Conservation (phyloP, 2,113 vertebrate genomes). For the Sturnus vulgaris region DNA sequence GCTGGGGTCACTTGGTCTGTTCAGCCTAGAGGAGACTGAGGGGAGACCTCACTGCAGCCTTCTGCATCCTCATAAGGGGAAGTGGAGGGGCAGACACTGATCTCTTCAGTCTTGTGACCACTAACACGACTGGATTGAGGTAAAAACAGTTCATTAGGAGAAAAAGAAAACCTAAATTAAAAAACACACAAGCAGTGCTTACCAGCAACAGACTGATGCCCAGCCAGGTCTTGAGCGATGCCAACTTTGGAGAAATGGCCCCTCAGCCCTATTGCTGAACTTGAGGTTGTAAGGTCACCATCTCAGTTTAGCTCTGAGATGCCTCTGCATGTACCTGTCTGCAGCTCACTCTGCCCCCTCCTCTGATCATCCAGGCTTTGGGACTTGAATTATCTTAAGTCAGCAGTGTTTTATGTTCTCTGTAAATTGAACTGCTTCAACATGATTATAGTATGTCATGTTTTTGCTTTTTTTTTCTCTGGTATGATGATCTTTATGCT, state of each 20-base stretch:
- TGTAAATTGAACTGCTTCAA: conserved; percentile 45
- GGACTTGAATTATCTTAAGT: conserved; percentile 20
- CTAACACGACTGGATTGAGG: neutral
- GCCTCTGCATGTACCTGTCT: neutral
- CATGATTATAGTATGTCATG: neutral
- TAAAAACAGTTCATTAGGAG: neutral
- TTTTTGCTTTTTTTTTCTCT: neutral
- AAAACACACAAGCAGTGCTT: neutral
- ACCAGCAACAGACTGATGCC: neutral
- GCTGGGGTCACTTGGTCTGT: neutral
- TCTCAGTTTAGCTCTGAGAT: neutral
- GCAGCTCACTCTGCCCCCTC: neutral
- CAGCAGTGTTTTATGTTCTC: conserved; percentile 33
- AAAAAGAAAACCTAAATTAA: neutral
- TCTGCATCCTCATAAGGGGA: neutral
- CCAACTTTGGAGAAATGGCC: neutral
- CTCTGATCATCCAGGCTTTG: neutral
- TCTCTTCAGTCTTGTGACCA: neutral
- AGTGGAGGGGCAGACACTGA: neutral
- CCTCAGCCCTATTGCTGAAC: neutral
- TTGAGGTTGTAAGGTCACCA: neutral
- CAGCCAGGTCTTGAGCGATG: neutral
- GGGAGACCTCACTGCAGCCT: neutral
- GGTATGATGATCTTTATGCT: neutral
- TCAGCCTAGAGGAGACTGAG: neutral